Percentiles rank a stretch among this genome's conserved stretches.
phyloP scores from a whole-genome alignment of 2,113 vertebrate species.

The Morone chrysops region DNA sequence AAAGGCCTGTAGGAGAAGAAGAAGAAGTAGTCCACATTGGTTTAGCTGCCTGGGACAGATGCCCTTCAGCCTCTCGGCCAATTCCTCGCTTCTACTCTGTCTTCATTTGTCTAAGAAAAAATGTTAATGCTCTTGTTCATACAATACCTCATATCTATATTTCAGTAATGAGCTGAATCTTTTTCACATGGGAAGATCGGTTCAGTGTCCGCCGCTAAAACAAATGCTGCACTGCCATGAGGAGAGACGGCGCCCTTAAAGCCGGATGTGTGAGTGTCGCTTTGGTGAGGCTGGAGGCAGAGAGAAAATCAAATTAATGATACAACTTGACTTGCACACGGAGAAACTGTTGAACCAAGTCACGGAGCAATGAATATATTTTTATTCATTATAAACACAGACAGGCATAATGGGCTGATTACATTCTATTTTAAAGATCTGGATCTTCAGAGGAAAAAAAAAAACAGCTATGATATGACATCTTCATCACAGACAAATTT shows the following conservation, averaged over 20 bases:
- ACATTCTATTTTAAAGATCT: slow-evolving; percentile 65
- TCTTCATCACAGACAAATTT: slow-evolving; percentile 51
- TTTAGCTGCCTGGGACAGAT: slow-evolving; percentile 64
- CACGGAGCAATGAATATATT: slow-evolving; percentile 64
- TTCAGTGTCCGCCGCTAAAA: slow-evolving; percentile 25
- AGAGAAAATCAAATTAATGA: slow-evolving; percentile 62
- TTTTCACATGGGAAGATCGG: slow-evolving; percentile 30
- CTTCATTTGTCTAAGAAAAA: slow-evolving; percentile 60
- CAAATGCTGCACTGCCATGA: slow-evolving; percentile 22
- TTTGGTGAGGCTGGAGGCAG: slow-evolving; percentile 50
- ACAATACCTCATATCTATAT: slow-evolving; percentile 38
- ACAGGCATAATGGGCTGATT: slow-evolving; percentile 55
- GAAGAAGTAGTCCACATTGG: slow-evolving; percentile 64
- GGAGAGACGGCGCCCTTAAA: slow-evolving; percentile 29
- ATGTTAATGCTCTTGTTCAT: slow-evolving; percentile 51
- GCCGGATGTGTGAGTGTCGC: neutral
- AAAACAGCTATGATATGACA: slow-evolving; percentile 61
- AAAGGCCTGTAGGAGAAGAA: slow-evolving; percentile 49
- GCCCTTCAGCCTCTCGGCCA: slow-evolving; percentile 60
- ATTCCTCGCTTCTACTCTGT: slow-evolving; percentile 46
- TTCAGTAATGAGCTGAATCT: slow-evolving; percentile 51
- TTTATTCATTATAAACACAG: slow-evolving; percentile 70
- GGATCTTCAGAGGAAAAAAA: slow-evolving; percentile 45
- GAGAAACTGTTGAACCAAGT: slow-evolving; percentile 70
- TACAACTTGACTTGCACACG: slow-evolving; percentile 56